Conservation (phyloP, 1,140 invertebrate species). For the Euwallacea similis region DNA sequence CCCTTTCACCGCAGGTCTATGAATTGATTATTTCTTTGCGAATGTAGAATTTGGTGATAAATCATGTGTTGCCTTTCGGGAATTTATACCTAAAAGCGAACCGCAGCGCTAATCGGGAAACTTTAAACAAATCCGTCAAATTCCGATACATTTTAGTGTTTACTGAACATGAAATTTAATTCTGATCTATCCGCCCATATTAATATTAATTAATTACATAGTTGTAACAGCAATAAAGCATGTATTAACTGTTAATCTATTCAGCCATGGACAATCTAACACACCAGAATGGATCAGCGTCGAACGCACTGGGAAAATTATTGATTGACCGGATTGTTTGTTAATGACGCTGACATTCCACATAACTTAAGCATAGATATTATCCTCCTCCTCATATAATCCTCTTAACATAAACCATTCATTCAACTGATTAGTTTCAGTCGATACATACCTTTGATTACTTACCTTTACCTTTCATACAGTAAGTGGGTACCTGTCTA, state of each 20-base stretch:
- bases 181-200: slow-evolving; percentile 1
- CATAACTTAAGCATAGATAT: not conserved
- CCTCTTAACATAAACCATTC: too few species aligned
- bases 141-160: slow-evolving; percentile 6
- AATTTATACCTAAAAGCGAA: not conserved
- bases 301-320: not conserved
- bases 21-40: not conserved
- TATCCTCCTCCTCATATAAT: too few species aligned
- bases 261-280: slow-evolving; percentile 9
- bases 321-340: slow-evolving; percentile 6
- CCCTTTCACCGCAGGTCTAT: too few species aligned
- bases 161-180: slow-evolving; percentile 15
- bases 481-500: too few species aligned
- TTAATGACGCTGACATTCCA: not conserved
- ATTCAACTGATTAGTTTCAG: too few species aligned
- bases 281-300: slow-evolving; percentile 1
- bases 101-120: slow-evolving; percentile 2
- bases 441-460: too few species aligned
- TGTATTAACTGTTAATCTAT: slow-evolving; percentile 15
- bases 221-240: slow-evolving; percentile 6
- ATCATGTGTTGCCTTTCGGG: slow-evolving; percentile 4
- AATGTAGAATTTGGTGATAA: not conserved
- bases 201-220: slow-evolving; percentile 18
- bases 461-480: too few species aligned
- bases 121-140: slow-evolving; percentile 9